Percentiles rank a stretch among this genome's conserved stretches.
Conservation (phyloP, 2,113 vertebrate species). For the Smithornis capensis region DNA sequence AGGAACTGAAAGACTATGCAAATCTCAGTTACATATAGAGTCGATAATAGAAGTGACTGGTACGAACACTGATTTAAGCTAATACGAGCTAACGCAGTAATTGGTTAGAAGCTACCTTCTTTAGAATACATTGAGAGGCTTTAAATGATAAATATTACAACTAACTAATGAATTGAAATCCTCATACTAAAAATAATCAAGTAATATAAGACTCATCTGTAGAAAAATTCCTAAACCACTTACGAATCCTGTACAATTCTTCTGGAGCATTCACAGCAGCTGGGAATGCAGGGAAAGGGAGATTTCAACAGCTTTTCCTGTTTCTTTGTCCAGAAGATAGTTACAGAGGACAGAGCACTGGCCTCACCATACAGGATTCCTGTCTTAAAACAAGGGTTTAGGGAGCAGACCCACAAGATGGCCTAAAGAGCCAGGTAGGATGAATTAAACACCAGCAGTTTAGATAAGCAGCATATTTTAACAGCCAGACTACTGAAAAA, state of each 20-base stretch:
- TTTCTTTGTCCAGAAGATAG: background rate
- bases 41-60: background rate
- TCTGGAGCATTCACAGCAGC: background rate
- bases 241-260: background rate
- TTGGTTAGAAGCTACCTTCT: background rate
- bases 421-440: background rate
- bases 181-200: background rate
- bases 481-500: background rate
- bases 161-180: background rate
- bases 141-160: background rate
- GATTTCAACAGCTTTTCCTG: background rate
- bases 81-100: accelerated
- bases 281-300: background rate
- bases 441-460: background rate
- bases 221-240: background rate
- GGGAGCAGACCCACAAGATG: background rate
- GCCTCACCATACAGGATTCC: background rate
- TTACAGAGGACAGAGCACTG: background rate
- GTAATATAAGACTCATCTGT: background rate
- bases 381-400: background rate
- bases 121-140: background rate
- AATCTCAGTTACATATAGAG: background rate
- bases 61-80: background rate
- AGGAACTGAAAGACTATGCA: background rate
- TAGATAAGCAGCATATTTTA: background rate